Conservation (phyloP, 2,888 invertebrate species). For the Oxystoma pomonae region DNA sequence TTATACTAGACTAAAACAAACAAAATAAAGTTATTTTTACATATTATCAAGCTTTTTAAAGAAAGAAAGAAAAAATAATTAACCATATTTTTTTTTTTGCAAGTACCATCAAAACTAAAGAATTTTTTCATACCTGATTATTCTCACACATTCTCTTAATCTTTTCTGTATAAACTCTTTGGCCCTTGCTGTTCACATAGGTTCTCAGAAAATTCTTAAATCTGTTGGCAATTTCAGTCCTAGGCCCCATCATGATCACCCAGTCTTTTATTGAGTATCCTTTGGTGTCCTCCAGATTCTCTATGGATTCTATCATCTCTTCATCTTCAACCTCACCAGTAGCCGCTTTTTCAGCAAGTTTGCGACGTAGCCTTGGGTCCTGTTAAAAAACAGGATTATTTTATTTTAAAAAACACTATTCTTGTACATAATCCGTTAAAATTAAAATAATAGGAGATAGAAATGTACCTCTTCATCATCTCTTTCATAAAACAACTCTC, state of each 20-base stretch:
- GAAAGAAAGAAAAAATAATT: slow-evolving; percentile 10
- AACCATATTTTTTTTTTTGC: too few species aligned
- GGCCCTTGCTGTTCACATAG: slow-evolving; percentile 80
- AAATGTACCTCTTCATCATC: slow-evolving; percentile 40
- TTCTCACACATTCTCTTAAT: slow-evolving; percentile 93
- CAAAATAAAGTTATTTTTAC: slow-evolving; percentile 13
- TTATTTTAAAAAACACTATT: too few species aligned
- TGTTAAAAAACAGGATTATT: too few species aligned
- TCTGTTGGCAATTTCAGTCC: slow-evolving; percentile 91
- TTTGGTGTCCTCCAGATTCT: slow-evolving; percentile 96
- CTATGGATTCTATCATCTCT: slow-evolving; percentile 92
- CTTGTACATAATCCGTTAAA: too few species aligned
- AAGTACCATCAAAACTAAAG: too few species aligned
- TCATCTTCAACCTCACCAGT: slow-evolving; percentile 64
- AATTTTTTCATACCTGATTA: slow-evolving; percentile 66
- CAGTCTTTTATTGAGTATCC: slow-evolving; percentile 94
- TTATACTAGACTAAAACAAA: slow-evolving; percentile 64
- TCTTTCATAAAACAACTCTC: slow-evolving; percentile 77
- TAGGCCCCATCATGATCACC: slow-evolving; percentile 93
- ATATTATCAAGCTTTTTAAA: slow-evolving; percentile 2
- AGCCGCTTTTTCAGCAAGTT: slow-evolving; percentile 85
- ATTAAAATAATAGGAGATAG: too few species aligned
- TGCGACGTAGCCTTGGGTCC: slow-evolving; percentile 59
- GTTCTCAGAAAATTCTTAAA: slow-evolving; percentile 91
- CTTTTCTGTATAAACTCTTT: slow-evolving; percentile 86